Percentiles rank a stretch among this genome's conserved stretches.
phyloP scores from a whole-genome alignment of 2,797 vertebrate genomes.

The Scomberomorus guttatus region DNA sequence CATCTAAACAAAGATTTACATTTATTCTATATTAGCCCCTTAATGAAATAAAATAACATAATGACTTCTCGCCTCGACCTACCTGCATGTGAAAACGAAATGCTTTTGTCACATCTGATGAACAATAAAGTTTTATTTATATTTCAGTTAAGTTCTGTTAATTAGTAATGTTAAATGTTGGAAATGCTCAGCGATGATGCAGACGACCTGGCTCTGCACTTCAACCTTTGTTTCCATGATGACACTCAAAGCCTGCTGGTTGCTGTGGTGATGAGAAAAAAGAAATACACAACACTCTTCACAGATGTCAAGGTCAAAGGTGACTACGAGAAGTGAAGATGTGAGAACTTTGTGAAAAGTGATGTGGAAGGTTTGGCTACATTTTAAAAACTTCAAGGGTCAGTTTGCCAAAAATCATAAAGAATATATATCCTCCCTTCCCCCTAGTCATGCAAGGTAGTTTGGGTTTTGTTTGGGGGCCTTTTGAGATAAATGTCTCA shows the following conservation, averaged over 20 bases:
- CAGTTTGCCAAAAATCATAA: not conserved
- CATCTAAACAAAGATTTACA: not conserved
- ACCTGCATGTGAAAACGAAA: no score
- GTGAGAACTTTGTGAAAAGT: not conserved
- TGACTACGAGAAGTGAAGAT: not conserved
- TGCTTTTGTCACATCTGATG: no score
- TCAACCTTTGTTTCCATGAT: constrained; percentile 90
- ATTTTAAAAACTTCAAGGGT: not conserved
- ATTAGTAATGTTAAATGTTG: no score
- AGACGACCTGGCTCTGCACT: constrained; percentile 87
- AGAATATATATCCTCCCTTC: not conserved
- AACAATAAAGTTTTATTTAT: no score
- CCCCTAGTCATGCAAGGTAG: accelerated
- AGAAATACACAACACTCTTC: constrained; percentile 79
- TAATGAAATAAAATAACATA: not conserved
- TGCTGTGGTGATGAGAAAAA: constrained; percentile 86
- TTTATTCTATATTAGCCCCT: not conserved
- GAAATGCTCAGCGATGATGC: constrained; percentile 73
- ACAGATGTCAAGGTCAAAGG: constrained; percentile 85
- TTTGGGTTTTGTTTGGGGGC: accelerated
- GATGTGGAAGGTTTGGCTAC: not conserved
- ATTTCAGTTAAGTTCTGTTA: no score
- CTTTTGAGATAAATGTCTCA: not conserved
- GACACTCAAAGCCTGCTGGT: constrained; percentile 64
- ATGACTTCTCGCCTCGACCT: not conserved